A percentile compares a stretch with the other conserved stretches of the same genome.
Conservation (phyloP, 1,140 invertebrate genomes). For the Bombus breviceps region DNA sequence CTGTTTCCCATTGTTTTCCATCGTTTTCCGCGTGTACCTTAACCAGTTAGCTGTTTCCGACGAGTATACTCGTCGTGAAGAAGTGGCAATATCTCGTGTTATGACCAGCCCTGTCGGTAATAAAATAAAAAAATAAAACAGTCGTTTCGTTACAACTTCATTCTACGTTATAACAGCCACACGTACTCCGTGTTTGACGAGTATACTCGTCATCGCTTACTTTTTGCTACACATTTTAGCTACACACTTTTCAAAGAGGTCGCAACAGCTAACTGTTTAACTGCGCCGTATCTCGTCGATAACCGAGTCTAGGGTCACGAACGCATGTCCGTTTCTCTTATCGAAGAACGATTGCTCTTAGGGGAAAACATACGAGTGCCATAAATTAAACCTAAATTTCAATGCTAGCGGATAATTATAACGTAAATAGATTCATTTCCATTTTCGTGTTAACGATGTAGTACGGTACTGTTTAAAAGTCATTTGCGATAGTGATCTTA, state of each 20-base stretch:
- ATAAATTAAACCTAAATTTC: background rate
- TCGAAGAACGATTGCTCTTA: background rate
- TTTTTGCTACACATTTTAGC: no score
- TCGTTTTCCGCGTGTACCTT: background rate
- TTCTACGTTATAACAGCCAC: no score
- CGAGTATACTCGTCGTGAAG: no score
- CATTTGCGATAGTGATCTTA: background rate
- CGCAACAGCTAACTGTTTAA: no score
- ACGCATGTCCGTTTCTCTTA: background rate
- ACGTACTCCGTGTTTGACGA: no score
- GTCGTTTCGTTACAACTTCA: no score
- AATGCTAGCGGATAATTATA: background rate
- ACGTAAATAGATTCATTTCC: background rate
- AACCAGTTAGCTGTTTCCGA: no score
- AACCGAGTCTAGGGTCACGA: background rate
- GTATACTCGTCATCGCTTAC: no score
- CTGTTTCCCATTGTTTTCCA: constrained; percentile 46
- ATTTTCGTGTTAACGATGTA: background rate
- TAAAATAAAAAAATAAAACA: no score
- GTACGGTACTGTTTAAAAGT: background rate
- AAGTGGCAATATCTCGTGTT: no score
- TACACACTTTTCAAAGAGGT: no score
- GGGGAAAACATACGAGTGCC: background rate
- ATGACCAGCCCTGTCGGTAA: no score
- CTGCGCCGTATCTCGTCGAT: background rate